Evolutionary conservation across 1,140 invertebrate species (phyloP).

Genomic region (Lucilia sericata): DNA sequence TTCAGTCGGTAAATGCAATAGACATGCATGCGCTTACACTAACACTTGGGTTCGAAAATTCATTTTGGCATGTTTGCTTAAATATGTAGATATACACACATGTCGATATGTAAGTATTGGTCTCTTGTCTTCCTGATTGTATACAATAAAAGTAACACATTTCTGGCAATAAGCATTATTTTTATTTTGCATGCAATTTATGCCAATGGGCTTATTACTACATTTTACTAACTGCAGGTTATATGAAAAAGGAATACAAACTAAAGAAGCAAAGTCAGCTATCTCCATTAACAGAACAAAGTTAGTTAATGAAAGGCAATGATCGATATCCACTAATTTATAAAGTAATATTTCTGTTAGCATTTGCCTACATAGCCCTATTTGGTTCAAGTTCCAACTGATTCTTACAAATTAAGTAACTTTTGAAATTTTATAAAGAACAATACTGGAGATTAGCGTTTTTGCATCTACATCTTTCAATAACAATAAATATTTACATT

Average conservation of each 20-base stretch:
- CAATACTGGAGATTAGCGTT: too few relatives aligned
- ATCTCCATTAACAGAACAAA: too few relatives aligned
- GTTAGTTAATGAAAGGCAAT: too few relatives aligned
- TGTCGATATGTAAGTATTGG: background rate
- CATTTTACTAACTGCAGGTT: slow-evolving; percentile 10
- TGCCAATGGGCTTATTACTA: background rate
- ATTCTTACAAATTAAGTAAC: too few relatives aligned
- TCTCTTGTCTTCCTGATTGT: slow-evolving; percentile 32
- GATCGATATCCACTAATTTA: too few relatives aligned
- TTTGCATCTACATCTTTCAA: background rate
- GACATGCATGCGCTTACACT: background rate
- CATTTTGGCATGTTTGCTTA: background rate
- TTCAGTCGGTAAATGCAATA: background rate
- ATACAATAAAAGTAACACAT: slow-evolving; percentile 43
- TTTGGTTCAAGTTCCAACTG: too few relatives aligned
- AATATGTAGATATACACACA: too few relatives aligned
- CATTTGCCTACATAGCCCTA: too few relatives aligned
- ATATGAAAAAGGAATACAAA: background rate
- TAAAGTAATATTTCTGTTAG: too few relatives aligned
- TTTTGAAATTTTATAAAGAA: too few relatives aligned
- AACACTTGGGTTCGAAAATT: background rate
- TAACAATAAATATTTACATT: slow-evolving; percentile 18
- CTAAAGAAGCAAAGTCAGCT: too few relatives aligned
- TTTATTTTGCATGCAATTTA: slow-evolving; percentile 35
- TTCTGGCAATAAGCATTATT: slow-evolving; percentile 27